Percentiles rank a stretch among this genome's conserved stretches.
Evolutionary conservation across 2,797 vertebrate species (phyloP).

Genomic region (Semotilus atromaculatus): DNA sequence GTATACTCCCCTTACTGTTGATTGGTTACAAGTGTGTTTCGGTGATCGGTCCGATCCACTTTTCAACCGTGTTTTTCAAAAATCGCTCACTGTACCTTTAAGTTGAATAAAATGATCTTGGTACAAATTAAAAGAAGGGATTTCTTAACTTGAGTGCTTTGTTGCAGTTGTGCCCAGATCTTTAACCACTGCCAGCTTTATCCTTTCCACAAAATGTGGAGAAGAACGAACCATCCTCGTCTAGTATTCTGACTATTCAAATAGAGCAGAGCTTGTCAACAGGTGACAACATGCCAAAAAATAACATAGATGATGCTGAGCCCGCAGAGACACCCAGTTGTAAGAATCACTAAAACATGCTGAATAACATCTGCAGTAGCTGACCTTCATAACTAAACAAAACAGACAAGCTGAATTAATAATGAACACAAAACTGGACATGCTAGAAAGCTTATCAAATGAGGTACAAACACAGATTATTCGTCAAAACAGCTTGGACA

Average conservation of each 20-base stretch:
- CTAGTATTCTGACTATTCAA: neutral
- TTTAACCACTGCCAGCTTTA: neutral
- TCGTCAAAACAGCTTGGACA: conserved; percentile 36
- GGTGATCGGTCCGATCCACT: too few relatives aligned
- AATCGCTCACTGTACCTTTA: too few relatives aligned
- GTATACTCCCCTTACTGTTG: too few relatives aligned
- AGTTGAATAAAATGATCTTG: neutral
- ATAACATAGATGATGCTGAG: neutral
- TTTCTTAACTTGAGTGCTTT: neutral
- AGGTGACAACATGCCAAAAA: neutral
- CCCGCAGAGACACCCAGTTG: neutral
- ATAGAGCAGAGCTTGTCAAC: neutral
- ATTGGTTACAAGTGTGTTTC: too few relatives aligned
- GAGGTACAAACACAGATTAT: conserved; percentile 29
- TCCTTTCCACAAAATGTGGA: neutral
- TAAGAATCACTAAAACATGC: neutral
- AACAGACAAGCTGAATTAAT: conserved; percentile 24
- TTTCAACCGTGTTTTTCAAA: too few relatives aligned
- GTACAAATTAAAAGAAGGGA: neutral
- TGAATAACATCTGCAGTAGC: conserved; percentile 12
- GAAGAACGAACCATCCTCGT: neutral
- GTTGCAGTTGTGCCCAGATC: neutral
- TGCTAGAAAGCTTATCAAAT: conserved; percentile 36
- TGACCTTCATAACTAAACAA: conserved; percentile 24
- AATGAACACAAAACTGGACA: conserved; percentile 32